Evolutionary conservation across 2,797 vertebrate genomes (phyloP).

Genomic region (Ptychobarbus kaznakovi): DNA sequence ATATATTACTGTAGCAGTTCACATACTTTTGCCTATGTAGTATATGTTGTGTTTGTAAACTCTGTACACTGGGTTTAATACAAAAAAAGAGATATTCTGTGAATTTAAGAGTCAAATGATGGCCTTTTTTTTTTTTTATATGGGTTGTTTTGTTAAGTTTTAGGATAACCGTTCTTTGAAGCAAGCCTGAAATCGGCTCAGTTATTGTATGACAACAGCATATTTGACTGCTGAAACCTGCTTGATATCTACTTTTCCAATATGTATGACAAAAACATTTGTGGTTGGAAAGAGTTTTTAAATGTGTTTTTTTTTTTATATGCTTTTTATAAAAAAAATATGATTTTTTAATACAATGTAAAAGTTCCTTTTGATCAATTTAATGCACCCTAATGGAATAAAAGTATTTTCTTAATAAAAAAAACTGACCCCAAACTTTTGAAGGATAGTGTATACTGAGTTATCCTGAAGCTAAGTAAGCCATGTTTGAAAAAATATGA

Average conservation of each 20-base stretch:
- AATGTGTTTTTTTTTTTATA: neutral
- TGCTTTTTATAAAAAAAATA: no score
- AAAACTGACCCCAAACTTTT: neutral
- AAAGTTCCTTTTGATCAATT: neutral
- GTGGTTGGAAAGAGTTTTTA: neutral
- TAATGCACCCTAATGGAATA: neutral
- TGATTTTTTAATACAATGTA: neutral
- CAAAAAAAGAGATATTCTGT: neutral
- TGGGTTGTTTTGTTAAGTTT: neutral
- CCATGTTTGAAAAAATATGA: neutral
- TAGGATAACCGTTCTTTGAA: neutral
- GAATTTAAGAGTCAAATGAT: neutral
- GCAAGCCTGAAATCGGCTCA: conserved; percentile 48
- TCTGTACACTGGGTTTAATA: conserved; percentile 49
- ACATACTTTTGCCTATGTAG: conserved; percentile 19
- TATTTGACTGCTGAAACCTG: neutral
- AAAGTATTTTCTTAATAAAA: no score
- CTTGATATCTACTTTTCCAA: neutral
- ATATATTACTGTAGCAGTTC: conserved; percentile 10
- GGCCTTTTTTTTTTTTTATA: neutral
- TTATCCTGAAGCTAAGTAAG: neutral
- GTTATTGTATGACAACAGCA: neutral
- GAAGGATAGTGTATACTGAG: neutral
- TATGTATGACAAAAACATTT: neutral
- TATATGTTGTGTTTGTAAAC: conserved; percentile 43